Percentiles rank a stretch among this genome's conserved stretches.
Conservation (phyloP, 1,140 invertebrate genomes). For the Chrysomallon squamiferum region DNA sequence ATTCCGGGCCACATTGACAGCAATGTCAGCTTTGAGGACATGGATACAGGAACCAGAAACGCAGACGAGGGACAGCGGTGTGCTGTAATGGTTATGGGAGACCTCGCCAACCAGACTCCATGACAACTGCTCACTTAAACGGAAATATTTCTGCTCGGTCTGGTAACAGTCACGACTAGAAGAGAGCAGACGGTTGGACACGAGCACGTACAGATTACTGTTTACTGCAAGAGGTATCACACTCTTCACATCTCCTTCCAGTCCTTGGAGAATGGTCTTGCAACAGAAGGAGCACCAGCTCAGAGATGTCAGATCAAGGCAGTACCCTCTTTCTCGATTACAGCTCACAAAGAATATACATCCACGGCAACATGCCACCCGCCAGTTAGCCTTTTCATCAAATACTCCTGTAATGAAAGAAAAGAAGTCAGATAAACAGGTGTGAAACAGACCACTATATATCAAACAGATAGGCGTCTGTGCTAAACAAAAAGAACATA, state of each 20-base stretch:
- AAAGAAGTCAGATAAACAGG: no score
- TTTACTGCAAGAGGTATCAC: conserved; percentile 17
- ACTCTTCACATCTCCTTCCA: conserved; percentile 7
- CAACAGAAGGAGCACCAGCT: conserved; percentile 7
- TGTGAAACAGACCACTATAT: no score
- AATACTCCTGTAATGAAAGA: neutral
- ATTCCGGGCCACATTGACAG: conserved; percentile 9
- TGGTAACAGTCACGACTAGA: neutral
- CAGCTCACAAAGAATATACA: conserved; percentile 14
- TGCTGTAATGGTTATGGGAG: conserved; percentile 1
- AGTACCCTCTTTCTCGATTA: neutral
- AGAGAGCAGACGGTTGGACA: conserved; percentile 7
- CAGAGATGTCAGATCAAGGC: neutral
- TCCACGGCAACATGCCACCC: conserved; percentile 1
- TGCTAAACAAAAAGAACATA: no score
- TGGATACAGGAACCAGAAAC: conserved; percentile 1
- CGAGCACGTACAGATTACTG: conserved; percentile 9
- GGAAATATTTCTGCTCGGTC: conserved; percentile 14
- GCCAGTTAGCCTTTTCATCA: conserved; percentile 16
- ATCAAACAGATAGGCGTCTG: no score
- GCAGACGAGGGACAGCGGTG: conserved; percentile 1
- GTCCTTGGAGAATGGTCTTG: neutral
- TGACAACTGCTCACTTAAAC: neutral
- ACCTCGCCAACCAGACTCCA: conserved; percentile 7
- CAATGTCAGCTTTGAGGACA: conserved; percentile 16